Base-by-base conservation (phyloP, 2,888 invertebrate species). In the Gastrophysa polygoni region DNA sequence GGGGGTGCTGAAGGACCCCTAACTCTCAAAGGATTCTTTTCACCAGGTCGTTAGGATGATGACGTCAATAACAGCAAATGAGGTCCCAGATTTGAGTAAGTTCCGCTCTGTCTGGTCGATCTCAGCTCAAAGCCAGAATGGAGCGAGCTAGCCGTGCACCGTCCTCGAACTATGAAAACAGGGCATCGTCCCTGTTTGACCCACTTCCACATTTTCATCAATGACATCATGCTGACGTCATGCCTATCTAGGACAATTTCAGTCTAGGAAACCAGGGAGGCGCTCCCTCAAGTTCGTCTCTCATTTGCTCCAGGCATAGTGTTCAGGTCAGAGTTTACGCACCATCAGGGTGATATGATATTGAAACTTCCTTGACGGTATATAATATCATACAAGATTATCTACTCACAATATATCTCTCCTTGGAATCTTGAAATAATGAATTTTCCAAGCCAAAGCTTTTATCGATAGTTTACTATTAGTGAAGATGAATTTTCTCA, bases 151-250 rank as follows among this genome's bases (percentile, higher is more conserved):
- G 74, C 73, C 71, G 75, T 77, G 75, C 75, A 75, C 70, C 75
- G 79, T 76, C 79, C 79, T 80, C 80, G 78, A 78, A 80, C 78
- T 78, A 73, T 74, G 72, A 59, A 71, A 63, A 63, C 68, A 61
- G 69, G 68, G 54, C 67, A 68, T 66, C 69, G 67, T 63, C 67
- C 69, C 68, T 59, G 64, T 60, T 64, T 63, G 68, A 68, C 68
- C 68, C 59, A 68, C 58, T 81, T 67, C 61, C 64, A 59, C 61
- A 59, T 67, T 64, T 61, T 62, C 68, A 67, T 68, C 68, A 82
- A 83, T 86, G 86, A 86, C 86, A 86, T 86, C 86, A 86, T 83
- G 80, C 64, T 77, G 78, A 80, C 76, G 79, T 80, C 80, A 80
- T 75, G 74, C 60, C 58, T 69, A 75, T 75, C 69, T 69, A 81